Evolutionary conservation across 1,140 invertebrate genomes (phyloP), one percentile per base, ranked within the genome.

Genomic region (Melipona quadrifasciata): DNA sequence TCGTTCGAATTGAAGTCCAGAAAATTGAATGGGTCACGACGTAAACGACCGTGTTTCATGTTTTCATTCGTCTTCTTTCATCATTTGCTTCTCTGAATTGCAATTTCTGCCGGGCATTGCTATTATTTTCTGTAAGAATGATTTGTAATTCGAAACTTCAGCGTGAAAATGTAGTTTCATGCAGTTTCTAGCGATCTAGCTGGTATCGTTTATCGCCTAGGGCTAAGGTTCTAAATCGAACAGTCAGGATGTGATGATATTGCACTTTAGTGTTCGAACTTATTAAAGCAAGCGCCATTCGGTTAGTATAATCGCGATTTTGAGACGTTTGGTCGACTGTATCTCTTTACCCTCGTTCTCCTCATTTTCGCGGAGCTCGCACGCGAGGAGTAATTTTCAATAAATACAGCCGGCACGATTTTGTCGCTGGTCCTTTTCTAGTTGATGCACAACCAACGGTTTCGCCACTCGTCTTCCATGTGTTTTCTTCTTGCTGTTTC

Each of bases 331-430:
- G 65, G 27, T 65, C 70, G 76, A 55, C 80, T 80, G 73, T 53
- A 39, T 47, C 65, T 57, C 58, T 53, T 64, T 47, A 58, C 47
- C 64, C 51, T 64, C 24, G 2, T 39, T 53, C 24, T 19, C 47
- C n/a, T 61, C 85, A 11, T 57, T 58, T 58, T 78, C 57, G 55
- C 27, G 58, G 61, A 68, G 61, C 53, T 77, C n/a, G 76, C 88
- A 89, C 87, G 88, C 88, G 88, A 89, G 87, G 77, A 86, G 81
- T 89, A 90, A 90, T 90, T 90, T 89, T 87, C 89, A 89, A 90
- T 90, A 89, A 90, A 67, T 89, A 70, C 76, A 68, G 39, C 51
- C 57, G 27, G 34, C 31, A 70, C 61, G 74, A 57, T 77, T 80
- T 86, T 87, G 72, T 82, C 57, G 58, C 31, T 34, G 75, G 79